Conservation (phyloP, 23 tunicate species). For the Trididemnum nubilum region DNA sequence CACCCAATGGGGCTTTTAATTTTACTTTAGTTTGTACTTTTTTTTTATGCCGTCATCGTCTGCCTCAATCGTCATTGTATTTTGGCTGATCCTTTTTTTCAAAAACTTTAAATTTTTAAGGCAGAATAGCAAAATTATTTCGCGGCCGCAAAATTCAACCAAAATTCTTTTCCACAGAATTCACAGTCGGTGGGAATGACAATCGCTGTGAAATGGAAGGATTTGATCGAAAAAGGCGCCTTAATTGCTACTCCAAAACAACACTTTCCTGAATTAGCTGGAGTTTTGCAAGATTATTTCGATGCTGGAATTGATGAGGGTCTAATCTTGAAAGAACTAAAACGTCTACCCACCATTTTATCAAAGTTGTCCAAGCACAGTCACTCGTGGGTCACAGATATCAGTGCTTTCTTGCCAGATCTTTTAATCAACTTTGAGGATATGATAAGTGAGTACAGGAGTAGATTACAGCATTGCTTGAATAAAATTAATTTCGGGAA, state of each 20-base stretch:
- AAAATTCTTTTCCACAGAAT: too few relatives aligned
- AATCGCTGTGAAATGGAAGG: conserved; percentile 13
- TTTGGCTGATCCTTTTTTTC: too few relatives aligned
- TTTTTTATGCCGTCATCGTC: too few relatives aligned
- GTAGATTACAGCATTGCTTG: too few relatives aligned
- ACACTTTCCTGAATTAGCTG: background rate
- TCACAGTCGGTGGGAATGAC: background rate
- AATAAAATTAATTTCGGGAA: background rate
- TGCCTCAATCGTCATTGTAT: too few relatives aligned
- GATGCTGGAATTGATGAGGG: background rate
- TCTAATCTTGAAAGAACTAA: background rate
- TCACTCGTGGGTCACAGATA: background rate
- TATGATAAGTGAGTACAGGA: background rate
- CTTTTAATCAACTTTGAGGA: conserved; percentile 16
- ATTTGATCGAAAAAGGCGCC: background rate
- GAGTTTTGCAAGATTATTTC: background rate
- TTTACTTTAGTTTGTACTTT: too few relatives aligned
- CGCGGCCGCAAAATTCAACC: too few relatives aligned
- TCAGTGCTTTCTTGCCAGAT: conserved; percentile 21
- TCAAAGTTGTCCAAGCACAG: conserved; percentile 27
- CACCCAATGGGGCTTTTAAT: too few relatives aligned
- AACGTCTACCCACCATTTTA: conserved; percentile 26
- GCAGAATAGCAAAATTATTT: too few relatives aligned
- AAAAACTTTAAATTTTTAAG: too few relatives aligned
- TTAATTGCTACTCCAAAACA: background rate